These are phyloP conservation scores for Metallyticus violacea DNA, from an alignment of 2,888 invertebrate genomes.

Conservation along the genomic window DNA sequence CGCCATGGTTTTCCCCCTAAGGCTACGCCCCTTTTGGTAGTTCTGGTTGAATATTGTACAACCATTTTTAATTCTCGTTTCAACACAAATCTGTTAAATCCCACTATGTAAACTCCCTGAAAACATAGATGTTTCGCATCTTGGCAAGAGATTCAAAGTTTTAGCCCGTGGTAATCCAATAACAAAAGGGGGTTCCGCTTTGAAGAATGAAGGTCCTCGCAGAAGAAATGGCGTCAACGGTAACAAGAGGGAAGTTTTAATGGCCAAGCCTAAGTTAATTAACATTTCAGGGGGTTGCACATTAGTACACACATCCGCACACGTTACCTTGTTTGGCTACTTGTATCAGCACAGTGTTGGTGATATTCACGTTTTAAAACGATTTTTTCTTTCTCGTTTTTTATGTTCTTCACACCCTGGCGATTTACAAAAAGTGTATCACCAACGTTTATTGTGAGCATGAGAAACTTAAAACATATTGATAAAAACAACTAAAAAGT, in stretches of 20 bases:
- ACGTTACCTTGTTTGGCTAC: neutral
- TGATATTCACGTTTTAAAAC: too few species aligned
- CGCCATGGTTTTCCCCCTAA: too few species aligned
- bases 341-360: neutral
- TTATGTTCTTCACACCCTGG: too few species aligned
- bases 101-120: neutral
- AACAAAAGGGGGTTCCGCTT: neutral
- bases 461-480: too few species aligned
- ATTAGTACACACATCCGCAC: neutral
- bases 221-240: neutral
- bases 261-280: neutral
- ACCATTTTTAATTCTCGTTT: too few species aligned
- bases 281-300: neutral
- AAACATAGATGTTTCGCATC: neutral
- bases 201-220: neutral
- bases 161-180: neutral
- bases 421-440: too few species aligned
- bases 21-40: too few species aligned
- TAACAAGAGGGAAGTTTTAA: neutral
- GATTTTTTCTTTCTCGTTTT: too few species aligned
- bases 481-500: too few species aligned
- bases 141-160: neutral
- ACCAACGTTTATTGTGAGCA: too few species aligned
- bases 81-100: too few species aligned
- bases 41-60: too few species aligned